Percentiles rank a stretch among this genome's conserved stretches.
These are phyloP conservation scores for Periplaneta americana DNA, from an alignment of 1,140 invertebrate species.

Conservation along the genomic window DNA sequence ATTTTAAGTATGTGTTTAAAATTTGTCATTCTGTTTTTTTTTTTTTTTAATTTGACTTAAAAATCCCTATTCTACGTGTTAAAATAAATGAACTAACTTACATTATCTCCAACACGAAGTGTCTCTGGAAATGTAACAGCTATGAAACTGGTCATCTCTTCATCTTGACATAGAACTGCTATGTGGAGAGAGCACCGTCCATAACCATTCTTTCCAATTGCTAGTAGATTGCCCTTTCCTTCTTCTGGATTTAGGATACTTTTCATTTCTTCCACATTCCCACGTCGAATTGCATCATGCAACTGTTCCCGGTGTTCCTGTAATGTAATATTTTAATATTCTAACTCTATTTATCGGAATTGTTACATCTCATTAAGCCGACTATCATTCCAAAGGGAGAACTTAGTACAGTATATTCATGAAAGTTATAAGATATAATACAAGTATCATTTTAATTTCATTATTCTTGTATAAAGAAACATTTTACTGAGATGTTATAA, in stretches of 20 bases:
- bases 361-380: no score
- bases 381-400: no score
- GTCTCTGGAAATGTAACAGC: constrained; percentile 65
- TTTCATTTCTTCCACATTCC: constrained; percentile 52
- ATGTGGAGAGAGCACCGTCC: constrained; percentile 70
- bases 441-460: no score
- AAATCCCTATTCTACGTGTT: no score
- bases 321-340: no score
- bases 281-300: constrained; percentile 64
- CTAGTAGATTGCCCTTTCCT: constrained; percentile 54
- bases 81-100: no score
- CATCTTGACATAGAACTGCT: constrained; percentile 72
- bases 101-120: constrained; percentile 75
- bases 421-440: no score
- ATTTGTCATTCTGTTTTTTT: neutral
- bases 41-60: no score
- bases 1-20: neutral
- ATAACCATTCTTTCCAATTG: constrained; percentile 63
- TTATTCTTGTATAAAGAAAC: no score
- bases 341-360: no score
- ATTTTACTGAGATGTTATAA: no score
- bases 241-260: constrained; percentile 50
- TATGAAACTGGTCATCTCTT: constrained; percentile 68
- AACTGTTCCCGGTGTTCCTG: constrained; percentile 69
- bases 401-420: no score